phyloP scores from a whole-genome alignment of 2,113 vertebrate species.

The Psilopogon haemacephalus region DNA sequence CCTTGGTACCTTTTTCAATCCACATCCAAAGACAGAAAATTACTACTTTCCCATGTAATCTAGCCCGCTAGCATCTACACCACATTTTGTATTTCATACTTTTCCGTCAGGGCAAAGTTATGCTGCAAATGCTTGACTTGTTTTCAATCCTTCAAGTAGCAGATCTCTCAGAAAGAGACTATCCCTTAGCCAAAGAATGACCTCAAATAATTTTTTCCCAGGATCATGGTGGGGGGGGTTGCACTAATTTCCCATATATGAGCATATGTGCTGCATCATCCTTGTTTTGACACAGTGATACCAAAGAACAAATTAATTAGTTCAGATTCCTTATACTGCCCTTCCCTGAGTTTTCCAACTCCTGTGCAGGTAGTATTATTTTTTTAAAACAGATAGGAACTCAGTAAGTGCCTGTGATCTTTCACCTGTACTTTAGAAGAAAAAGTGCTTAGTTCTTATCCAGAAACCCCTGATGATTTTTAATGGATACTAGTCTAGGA shows the following conservation, averaged over 20 bases:
- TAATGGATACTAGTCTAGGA: neutral
- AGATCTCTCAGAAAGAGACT: neutral
- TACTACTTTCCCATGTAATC: neutral
- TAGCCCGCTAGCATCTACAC: neutral
- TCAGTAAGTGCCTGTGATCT: conserved; percentile 18
- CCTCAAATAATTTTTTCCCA: neutral
- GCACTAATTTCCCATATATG: neutral
- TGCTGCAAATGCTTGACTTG: neutral
- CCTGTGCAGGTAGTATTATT: neutral
- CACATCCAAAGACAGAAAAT: neutral
- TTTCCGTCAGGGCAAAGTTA: neutral
- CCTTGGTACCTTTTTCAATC: neutral
- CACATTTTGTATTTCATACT: neutral
- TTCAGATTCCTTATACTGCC: neutral
- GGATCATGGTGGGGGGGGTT: neutral
- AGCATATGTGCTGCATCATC: neutral
- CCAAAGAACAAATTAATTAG: neutral
- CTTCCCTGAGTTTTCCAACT: neutral
- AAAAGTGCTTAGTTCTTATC: neutral
- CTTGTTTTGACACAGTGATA: neutral
- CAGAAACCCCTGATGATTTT: conserved; percentile 34
- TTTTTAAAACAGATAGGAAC: conserved; percentile 48
- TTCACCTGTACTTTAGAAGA: conserved; percentile 15
- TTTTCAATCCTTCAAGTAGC: neutral
- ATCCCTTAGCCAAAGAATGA: neutral